These are phyloP conservation scores for Syrmaticus mikado DNA, from an alignment of 2,113 vertebrate genomes.

Conservation along the genomic window DNA sequence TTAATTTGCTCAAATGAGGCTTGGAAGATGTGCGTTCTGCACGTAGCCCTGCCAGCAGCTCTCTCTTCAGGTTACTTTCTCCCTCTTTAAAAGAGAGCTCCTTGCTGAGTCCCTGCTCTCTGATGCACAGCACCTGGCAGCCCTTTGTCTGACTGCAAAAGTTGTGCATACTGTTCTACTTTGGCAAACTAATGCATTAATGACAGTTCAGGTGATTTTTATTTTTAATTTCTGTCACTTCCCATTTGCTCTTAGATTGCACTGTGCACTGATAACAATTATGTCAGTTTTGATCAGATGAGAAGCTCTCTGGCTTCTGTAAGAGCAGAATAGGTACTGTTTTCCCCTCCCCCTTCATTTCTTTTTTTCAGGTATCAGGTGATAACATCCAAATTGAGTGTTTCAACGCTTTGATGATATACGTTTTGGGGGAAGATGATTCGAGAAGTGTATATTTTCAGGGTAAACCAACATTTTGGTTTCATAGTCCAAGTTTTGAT, in stretches of 20 bases:
- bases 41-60: neutral
- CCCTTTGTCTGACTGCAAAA: neutral
- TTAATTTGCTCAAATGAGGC: neutral
- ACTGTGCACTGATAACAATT: neutral
- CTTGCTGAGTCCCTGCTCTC: neutral
- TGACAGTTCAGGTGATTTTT: neutral
- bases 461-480: neutral
- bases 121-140: neutral
- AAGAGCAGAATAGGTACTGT: neutral
- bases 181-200: neutral
- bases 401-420: neutral
- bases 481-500: constrained; percentile 6
- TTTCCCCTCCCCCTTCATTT: neutral
- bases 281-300: neutral
- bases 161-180: neutral
- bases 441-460: neutral
- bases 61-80: neutral
- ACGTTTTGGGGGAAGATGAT: neutral
- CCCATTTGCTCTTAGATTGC: neutral
- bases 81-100: neutral
- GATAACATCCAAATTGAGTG: neutral
- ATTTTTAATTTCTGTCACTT: neutral
- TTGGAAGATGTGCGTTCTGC: neutral
- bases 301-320: neutral
- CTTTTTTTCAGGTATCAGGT: neutral